phyloP scores from a whole-genome alignment of 2,888 invertebrate species.

The Drosophila fulvimacula region DNA sequence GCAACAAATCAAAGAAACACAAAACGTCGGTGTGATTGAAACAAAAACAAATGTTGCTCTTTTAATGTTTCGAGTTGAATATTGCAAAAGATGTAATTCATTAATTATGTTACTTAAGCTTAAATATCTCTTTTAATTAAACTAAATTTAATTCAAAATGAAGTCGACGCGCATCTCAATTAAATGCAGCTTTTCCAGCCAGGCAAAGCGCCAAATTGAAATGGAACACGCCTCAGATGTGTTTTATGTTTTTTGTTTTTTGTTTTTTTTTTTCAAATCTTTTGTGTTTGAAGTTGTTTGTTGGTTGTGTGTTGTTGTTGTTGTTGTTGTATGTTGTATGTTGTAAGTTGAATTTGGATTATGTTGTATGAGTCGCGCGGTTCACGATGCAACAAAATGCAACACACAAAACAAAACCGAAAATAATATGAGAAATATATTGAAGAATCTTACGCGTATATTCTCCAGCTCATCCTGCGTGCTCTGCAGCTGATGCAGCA shows the following conservation, averaged over 20 bases:
- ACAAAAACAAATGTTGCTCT: constrained; percentile 63
- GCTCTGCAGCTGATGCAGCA: constrained; percentile 92
- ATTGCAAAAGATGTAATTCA: constrained; percentile 32
- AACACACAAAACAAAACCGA: constrained; percentile 84
- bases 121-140: constrained; percentile 22
- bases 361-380: constrained; percentile 26
- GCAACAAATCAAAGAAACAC: constrained; percentile 23
- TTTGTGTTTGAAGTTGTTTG: constrained; percentile 7
- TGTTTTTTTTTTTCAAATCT: constrained; percentile 12
- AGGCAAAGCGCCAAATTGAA: constrained; percentile 74
- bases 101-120: constrained; percentile 62
- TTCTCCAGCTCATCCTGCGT: constrained; percentile 95
- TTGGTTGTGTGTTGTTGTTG: constrained; percentile 18
- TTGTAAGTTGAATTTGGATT: constrained; percentile 3
- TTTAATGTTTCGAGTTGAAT: constrained; percentile 46
- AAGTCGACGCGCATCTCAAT: constrained; percentile 61
- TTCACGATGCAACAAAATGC: constrained; percentile 83
- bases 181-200: constrained; percentile 72
- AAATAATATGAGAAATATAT: constrained; percentile 83
- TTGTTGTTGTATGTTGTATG: constrained; percentile 23
- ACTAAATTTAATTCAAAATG: background rate
- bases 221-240: constrained; percentile 27
- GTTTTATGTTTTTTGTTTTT: no score
- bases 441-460: constrained; percentile 90
- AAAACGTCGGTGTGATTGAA: constrained; percentile 34